Evolutionary conservation across 2,113 vertebrate genomes (phyloP).

Genomic region (Oryzias woworae): DNA sequence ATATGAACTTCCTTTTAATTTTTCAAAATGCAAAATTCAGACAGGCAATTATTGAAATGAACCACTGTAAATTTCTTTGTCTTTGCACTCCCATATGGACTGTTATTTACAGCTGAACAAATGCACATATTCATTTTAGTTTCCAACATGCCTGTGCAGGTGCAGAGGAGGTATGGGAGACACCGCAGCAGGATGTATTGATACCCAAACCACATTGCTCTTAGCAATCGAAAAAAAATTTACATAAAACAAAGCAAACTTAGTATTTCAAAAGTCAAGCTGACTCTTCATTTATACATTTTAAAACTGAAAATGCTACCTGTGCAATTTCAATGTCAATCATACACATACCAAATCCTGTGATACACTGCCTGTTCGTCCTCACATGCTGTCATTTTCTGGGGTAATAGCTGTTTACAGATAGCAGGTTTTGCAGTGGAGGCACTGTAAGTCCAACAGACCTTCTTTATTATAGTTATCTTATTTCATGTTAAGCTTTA

Average conservation of each 20-base stretch:
- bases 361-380: neutral
- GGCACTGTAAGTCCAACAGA: neutral
- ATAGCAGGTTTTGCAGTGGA: neutral
- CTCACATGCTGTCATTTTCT: constrained; percentile 1
- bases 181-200: neutral
- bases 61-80: neutral
- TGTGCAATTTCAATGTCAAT: neutral
- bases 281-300: too few relatives aligned
- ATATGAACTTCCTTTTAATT: neutral
- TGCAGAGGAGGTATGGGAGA: neutral
- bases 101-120: neutral
- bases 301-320: neutral
- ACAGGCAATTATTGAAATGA: neutral
- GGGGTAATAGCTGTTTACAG: neutral
- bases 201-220: neutral
- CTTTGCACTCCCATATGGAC: neutral
- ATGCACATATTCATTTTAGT: neutral
- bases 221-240: neutral
- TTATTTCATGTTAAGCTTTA: neutral
- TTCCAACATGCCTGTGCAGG: neutral
- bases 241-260: neutral
- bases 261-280: too few relatives aligned
- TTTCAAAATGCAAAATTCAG: neutral
- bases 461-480: neutral
- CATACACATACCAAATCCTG: neutral